Conservation (phyloP, 2,113 vertebrate species). For the Hydrochoerus hydrochaeris region DNA sequence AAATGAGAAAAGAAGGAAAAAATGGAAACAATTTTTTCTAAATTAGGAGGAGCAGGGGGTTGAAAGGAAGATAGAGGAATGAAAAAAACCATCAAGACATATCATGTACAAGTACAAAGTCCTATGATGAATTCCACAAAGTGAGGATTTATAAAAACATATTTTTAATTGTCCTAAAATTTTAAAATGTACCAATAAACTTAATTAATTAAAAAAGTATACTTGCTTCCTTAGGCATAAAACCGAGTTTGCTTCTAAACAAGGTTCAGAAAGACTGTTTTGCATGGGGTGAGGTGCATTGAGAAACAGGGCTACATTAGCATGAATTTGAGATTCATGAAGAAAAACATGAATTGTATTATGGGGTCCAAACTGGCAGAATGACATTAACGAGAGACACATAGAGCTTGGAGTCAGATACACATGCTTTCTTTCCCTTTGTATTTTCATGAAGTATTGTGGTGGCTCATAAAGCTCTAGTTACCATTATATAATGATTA, state of each 20-base stretch:
- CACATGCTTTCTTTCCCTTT: background rate
- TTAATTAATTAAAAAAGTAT: background rate
- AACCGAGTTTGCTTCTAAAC: background rate
- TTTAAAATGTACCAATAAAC: background rate
- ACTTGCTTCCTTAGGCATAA: background rate
- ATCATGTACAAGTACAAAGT: background rate
- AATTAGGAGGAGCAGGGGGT: background rate
- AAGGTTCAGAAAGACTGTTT: background rate
- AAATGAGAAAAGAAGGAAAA: background rate
- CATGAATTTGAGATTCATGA: background rate
- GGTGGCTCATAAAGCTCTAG: background rate
- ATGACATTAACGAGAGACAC: background rate
- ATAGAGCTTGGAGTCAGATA: background rate
- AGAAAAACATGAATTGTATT: background rate
- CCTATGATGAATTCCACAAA: background rate
- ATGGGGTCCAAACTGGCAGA: background rate
- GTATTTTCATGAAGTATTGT: background rate
- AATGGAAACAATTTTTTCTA: background rate
- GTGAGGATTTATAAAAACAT: background rate
- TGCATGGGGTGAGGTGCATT: background rate
- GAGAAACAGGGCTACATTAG: background rate
- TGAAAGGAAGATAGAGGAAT: background rate
- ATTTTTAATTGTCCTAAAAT: background rate
- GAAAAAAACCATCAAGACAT: background rate
- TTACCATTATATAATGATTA: background rate